A percentile compares a stretch with the other conserved stretches of the same genome.
These are phyloP conservation scores for Drosophila mimica DNA, from an alignment of 2,888 invertebrate species.

Conservation along the genomic window DNA sequence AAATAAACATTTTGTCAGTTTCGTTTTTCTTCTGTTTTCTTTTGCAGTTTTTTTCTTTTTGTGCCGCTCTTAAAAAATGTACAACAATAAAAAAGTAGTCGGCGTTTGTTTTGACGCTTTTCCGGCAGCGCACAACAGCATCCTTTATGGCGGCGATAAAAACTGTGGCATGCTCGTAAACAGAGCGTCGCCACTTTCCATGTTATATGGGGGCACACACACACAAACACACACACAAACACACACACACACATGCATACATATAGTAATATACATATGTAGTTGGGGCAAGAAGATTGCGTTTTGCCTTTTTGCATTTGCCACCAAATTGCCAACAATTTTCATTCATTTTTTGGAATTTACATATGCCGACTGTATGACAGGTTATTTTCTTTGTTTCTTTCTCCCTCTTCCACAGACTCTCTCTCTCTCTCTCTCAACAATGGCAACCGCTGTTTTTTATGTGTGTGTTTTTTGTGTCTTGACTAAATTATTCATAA, in stretches of 20 bases:
- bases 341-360: conserved; percentile 78
- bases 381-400: conserved; percentile 33
- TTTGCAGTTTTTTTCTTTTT: conserved; percentile 7
- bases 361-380: conserved; percentile 63
- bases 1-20: conserved; percentile 12
- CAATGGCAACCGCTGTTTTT: conserved; percentile 63
- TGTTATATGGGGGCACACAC: conserved; percentile 20
- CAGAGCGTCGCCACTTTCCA: conserved; percentile 65
- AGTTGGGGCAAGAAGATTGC: background rate
- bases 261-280: background rate
- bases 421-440: conserved; percentile 17
- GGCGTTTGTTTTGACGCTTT: conserved; percentile 73
- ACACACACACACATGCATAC: background rate
- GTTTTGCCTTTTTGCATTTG: conserved; percentile 58
- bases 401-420: background rate
- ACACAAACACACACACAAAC: background rate
- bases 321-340: conserved; percentile 81
- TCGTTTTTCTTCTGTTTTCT: conserved; percentile 7
- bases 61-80: conserved; percentile 67
- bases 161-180: conserved; percentile 73
- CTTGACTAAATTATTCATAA: conserved; percentile 70
- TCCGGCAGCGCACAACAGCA: conserved; percentile 33
- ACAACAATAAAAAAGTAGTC: conserved; percentile 74
- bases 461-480: conserved; percentile 35
- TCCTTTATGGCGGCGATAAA: conserved; percentile 75